A percentile compares a stretch with the other conserved stretches of the same genome.
These are phyloP conservation scores for Pristionchus maxplancki DNA, from an alignment of 2,888 invertebrate genomes.

Conservation along the genomic window DNA sequence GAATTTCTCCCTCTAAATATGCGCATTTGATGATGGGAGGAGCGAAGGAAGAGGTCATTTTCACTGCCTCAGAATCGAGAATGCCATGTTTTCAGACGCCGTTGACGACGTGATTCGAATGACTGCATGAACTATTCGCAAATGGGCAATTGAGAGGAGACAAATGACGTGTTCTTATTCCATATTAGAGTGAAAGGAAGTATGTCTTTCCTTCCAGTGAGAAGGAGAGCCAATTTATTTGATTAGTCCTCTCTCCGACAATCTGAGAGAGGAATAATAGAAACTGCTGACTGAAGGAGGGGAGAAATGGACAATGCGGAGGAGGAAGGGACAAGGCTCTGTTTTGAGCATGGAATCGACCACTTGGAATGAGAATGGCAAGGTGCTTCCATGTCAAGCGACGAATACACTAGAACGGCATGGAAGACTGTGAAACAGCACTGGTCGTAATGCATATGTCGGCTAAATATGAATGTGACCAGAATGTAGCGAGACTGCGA, in stretches of 20 bases:
- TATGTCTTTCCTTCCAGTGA: background rate
- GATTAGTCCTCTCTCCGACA: background rate
- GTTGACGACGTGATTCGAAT: background rate
- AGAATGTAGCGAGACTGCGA: too few relatives aligned
- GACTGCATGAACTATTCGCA: background rate
- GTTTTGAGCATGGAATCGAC: too few relatives aligned
- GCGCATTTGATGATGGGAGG: background rate
- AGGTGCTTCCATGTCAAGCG: too few relatives aligned
- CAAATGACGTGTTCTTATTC: background rate
- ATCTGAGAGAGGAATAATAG: background rate
- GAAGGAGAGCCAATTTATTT: constrained; percentile 35
- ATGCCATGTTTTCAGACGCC: background rate
- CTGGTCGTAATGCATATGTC: too few relatives aligned
- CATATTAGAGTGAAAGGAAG: constrained; percentile 33
- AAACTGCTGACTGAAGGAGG: background rate
- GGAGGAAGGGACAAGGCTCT: too few relatives aligned
- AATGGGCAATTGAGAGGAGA: too few relatives aligned
- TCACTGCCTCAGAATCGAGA: background rate
- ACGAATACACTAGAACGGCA: too few relatives aligned
- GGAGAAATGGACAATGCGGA: too few relatives aligned
- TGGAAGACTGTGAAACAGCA: too few relatives aligned
- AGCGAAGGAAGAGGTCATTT: background rate
- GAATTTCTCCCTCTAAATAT: background rate
- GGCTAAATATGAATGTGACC: too few relatives aligned
- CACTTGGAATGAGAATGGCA: too few relatives aligned